These are phyloP conservation scores for Eudyptes chrysolophus DNA, from an alignment of 2,113 vertebrate species.

Conservation along the genomic window DNA sequence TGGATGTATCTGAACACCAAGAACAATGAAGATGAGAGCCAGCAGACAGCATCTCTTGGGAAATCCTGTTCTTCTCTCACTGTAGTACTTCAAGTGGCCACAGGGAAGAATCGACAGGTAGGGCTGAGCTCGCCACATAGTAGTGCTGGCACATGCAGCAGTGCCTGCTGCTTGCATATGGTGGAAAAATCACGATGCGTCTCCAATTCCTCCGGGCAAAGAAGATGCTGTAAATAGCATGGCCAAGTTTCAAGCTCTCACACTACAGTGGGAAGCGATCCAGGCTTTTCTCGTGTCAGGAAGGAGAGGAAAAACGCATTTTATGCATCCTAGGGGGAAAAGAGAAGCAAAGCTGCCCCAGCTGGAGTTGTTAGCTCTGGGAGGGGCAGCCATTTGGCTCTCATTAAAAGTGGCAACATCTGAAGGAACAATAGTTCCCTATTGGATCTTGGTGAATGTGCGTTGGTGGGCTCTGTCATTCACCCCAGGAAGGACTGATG, in stretches of 20 bases:
- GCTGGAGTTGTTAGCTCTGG: conserved; percentile 20
- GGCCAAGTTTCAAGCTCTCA: conserved; percentile 50
- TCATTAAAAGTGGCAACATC: background rate
- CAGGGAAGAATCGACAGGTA: background rate
- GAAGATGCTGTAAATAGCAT: conserved; percentile 39
- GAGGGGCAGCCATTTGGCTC: background rate
- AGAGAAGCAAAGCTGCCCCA: conserved; percentile 25
- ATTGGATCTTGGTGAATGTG: background rate
- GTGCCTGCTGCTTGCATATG: background rate
- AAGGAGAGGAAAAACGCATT: background rate
- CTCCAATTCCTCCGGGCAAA: conserved; percentile 3
- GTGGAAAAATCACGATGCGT: background rate
- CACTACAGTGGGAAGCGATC: conserved; percentile 31
- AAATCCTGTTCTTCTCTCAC: background rate
- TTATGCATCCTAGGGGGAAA: conserved; percentile 9
- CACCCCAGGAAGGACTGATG: background rate
- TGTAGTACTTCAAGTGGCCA: background rate
- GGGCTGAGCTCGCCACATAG: background rate
- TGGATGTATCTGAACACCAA: background rate
- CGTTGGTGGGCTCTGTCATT: background rate
- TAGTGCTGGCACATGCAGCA: background rate
- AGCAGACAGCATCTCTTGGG: background rate
- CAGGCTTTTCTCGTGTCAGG: conserved; percentile 56
- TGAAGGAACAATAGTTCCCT: background rate
- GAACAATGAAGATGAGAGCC: background rate